Evolutionary conservation across 2,888 invertebrate species (phyloP), one percentile per base, ranked within the genome.

Genomic region (Bimastos eiseni): DNA sequence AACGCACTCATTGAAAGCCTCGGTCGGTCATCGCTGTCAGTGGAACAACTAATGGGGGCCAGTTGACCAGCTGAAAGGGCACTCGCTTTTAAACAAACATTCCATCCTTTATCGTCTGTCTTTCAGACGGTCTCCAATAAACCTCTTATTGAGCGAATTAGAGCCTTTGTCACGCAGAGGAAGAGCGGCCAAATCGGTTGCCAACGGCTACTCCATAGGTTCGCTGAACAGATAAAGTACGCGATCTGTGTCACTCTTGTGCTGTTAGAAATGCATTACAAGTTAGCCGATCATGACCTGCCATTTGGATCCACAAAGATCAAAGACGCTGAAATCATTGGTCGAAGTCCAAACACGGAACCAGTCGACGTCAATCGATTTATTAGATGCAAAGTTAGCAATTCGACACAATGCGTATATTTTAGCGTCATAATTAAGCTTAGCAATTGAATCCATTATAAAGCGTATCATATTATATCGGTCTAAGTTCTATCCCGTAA

Each of bases 381-480:
- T 70, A 70, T 70, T 70, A 11, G 70, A 70, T 8, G 70, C 70
- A 70, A 8, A 70, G n/a, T 70, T 70, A n/a, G n/a, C 70, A 70
- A 70, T 70, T 24, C 8, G 6, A 70, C 70, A 70, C 70, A 70
- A 70, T 70, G n/a, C 11, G 70, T n/a, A 17, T n/a, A 70, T 70
- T 70, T n/a, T 70, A n/a, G n/a, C 70, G 70, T n/a, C 70, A 70
- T 70, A 70, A 70, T 70, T 70, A n/a, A n/a, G n/a, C n/a, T n/a
- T n/a, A 70, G 70, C 70, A 1, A 70, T 70, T n/a, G 17, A 70
- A 17, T n/a, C 70, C n/a, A 70, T n/a, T n/a, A n/a, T 70, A 70
- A 30, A 70, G 70, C 70, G n/a, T 70, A 70, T n/a, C n/a, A n/a
- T 70, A n/a, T 70, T 70, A 41, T 41, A 41, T 4, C 11, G 30